Conservation (phyloP, 2,113 vertebrate genomes). For the Stomatorhinus ivindoensis region DNA sequence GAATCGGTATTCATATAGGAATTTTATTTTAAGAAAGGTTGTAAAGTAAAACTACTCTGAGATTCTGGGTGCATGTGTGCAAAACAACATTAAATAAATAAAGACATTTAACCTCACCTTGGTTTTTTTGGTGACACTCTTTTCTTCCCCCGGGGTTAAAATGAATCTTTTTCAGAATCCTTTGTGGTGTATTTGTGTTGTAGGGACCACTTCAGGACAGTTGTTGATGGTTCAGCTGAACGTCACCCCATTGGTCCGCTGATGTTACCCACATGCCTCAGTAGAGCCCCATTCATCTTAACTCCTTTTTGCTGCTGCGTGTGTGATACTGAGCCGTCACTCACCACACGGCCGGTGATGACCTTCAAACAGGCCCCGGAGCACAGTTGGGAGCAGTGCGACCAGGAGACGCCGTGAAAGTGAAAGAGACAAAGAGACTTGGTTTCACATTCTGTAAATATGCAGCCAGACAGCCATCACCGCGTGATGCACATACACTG, state of each 20-base stretch:
- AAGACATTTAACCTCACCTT: background rate
- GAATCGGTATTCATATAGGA: background rate
- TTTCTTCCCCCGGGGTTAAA: background rate
- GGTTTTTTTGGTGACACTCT: background rate
- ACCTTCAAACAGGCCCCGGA: background rate
- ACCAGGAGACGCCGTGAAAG: background rate
- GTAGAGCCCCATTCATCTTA: background rate
- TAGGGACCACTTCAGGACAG: background rate
- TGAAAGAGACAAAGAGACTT: background rate
- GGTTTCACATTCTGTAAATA: background rate
- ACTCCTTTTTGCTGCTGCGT: background rate
- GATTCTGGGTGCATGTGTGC: background rate
- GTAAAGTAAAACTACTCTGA: background rate
- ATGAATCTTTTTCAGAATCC: background rate
- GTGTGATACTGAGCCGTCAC: background rate
- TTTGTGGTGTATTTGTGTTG: background rate
- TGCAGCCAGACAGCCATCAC: background rate
- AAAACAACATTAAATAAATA: background rate
- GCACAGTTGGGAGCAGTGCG: background rate
- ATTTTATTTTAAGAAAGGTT: background rate
- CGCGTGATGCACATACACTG: background rate
- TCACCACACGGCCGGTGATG: background rate
- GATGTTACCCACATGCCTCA: background rate
- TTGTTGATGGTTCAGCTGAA: background rate
- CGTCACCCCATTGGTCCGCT: background rate